These are phyloP conservation scores for Acyrthosiphon pisum DNA, from an alignment of 1,140 invertebrate species.

Conservation along the genomic window DNA sequence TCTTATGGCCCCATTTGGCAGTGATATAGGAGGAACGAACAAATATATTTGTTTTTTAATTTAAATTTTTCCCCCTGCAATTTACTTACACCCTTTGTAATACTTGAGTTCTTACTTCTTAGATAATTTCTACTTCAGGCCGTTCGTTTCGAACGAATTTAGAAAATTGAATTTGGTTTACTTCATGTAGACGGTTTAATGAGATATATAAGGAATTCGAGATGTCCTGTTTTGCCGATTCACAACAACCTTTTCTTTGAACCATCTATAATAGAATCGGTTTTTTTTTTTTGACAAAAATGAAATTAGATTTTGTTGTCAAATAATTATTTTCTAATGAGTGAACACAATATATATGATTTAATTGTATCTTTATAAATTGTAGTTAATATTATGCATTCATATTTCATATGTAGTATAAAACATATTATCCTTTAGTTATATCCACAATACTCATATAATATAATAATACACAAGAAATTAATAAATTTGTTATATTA, in stretches of 20 bases:
- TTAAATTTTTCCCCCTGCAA: background rate
- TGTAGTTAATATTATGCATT: too few species aligned
- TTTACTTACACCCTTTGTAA: background rate
- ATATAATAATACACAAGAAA: background rate
- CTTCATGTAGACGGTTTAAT: background rate
- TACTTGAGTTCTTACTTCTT: background rate
- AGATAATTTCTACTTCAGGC: background rate
- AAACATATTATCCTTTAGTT: too few species aligned
- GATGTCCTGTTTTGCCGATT: background rate
- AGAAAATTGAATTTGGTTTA: background rate
- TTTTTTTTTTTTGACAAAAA: background rate
- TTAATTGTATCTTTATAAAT: too few species aligned
- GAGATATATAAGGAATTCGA: background rate
- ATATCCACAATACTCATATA: background rate
- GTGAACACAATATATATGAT: background rate
- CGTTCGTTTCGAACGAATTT: background rate
- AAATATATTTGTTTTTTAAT: background rate
- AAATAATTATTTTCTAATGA: background rate
- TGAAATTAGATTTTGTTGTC: background rate
- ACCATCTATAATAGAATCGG: background rate
- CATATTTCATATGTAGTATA: too few species aligned
- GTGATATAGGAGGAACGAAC: background rate
- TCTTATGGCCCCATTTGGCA: background rate
- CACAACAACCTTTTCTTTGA: background rate
- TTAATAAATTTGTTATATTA: background rate